Base-by-base conservation (phyloP, 2,888 invertebrate species). In the Rhorus exstirpatorius region DNA sequence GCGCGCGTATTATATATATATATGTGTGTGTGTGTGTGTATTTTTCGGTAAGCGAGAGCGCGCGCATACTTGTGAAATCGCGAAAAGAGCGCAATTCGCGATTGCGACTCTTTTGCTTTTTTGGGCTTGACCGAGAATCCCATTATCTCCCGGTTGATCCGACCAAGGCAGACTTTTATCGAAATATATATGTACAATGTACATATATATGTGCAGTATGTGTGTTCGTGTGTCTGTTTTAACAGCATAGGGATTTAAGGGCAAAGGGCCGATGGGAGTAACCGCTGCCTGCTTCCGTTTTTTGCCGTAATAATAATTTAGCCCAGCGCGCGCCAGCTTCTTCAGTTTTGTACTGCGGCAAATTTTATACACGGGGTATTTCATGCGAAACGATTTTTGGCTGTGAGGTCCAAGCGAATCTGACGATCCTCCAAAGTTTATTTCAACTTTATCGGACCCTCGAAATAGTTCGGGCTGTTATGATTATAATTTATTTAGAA, bases 301-400 rank as follows among this genome's bases (percentile, higher is more conserved):
- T 90, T 90, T 90, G 90, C 88, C 79, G 88, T 89, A 90, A 90
- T 89, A 88, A 90, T 90, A 88, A 90, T 90, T 90, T 90, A 81
- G 84, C 19, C 53, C 84, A 79, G 74, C 76, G 85, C 84, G 83
- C 75, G 35, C 19, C 14, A 21, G 17, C 49, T 55, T 19, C 10
- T 31, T 67, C 10, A 49, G 31, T n/a, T 2, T 6, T 31, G 6
- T 31, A 31, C 38, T 19, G 17, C 24, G 1, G 7, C 19, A 6
- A 8, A 51, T 41, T 8, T 35, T 12, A 38, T 24, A 31, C 12
- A 58, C 26, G 46, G 53, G 68, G 14, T 12, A 21, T 53, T 53
- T 38, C 2, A 53, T 31, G 60, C 3, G n/a, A 10, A 53, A 53
- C 31, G 6, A 31, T 31, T 31, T 31, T 31, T n/a, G n/a, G n/a